Evolutionary conservation across 2,797 vertebrate species (phyloP).

Genomic region (Eulemur rubriventer): DNA sequence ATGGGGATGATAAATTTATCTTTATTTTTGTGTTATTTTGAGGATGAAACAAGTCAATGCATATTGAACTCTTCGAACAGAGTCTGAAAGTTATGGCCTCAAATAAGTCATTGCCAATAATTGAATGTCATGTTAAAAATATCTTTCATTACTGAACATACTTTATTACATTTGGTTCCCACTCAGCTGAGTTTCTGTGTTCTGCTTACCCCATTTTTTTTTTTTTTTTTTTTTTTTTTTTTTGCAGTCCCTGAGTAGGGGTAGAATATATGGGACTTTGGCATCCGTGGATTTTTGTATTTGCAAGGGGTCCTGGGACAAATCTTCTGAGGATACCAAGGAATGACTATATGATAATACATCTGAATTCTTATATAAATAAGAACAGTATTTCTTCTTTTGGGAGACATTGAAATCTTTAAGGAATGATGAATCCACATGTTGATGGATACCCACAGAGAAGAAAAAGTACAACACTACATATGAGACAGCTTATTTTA

Average conservation of each 20-base stretch:
- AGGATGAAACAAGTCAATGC: not conserved
- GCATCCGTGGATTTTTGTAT: not conserved
- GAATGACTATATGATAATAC: not conserved
- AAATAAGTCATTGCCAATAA: not conserved
- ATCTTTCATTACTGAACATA: not conserved
- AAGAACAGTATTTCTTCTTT: not conserved
- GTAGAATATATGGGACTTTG: not conserved
- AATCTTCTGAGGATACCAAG: not conserved
- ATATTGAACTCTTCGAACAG: not conserved
- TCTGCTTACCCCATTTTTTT: not conserved
- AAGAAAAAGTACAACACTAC: not conserved
- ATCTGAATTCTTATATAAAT: not conserved
- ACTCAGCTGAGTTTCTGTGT: not conserved
- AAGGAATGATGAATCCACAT: not conserved
- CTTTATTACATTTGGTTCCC: not conserved
- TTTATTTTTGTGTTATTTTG: not conserved
- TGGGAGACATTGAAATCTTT: not conserved
- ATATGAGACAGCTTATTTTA: not conserved
- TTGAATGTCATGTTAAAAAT: not conserved
- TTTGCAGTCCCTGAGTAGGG: not conserved
- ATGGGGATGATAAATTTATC: not conserved
- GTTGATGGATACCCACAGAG: not conserved
- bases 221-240: not conserved
- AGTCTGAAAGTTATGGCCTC: not conserved
- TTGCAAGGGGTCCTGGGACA: not conserved